Evolutionary conservation across 2,113 vertebrate genomes (phyloP), one percentile per base, ranked within the genome.

Genomic region (Acrocephalus arundinaceus): DNA sequence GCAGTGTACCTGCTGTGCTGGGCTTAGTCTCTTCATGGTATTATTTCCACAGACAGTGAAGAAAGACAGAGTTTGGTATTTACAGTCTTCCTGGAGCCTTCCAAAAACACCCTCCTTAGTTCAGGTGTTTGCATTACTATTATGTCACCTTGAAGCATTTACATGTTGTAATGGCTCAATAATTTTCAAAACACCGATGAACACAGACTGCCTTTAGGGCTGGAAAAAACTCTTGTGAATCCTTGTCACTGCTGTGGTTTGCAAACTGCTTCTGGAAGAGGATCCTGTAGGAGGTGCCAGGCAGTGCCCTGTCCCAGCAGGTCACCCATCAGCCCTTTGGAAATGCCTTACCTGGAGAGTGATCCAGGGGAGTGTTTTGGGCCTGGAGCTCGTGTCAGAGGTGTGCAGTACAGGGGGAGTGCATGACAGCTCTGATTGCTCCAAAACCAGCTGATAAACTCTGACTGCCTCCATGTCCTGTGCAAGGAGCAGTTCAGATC

Each of bases 391-490:
- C 4, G 1, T 28, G 37, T 54, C 30, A 8, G 1, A 11, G 17
- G 15, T 51, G 28, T 9, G 0, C 11, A 6, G 55, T 5, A 4
- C 61, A 33, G 62, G 48, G 57, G 74, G 66, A 55, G 27, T 13
- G 3, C 6, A 10, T 12, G 31, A 33, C 39, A 71, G 85, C 51
- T 83, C 17, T 30, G 54, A 15, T 54, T 65, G 1, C 67, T 70
- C 21, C 39, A 24, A 17, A 66, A 46, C 1, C 41, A 48, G 57
- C 65, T 71, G 70, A 20, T 33, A 15, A 35, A 22, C 49, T 51
- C 37, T 35, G 62, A 12, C 13, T 49, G 0, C n/a, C 23, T 57
- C 9, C 2, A 5, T 12, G 33, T 66, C 16, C 51, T 6, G 4
- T 33, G 39, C 25, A 30, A 28, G 27, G 80, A 77, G 6, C 41